Evolutionary conservation across 2,888 invertebrate species (phyloP), one percentile per base, ranked within the genome.

Genomic region (Ormyrus rosae): DNA sequence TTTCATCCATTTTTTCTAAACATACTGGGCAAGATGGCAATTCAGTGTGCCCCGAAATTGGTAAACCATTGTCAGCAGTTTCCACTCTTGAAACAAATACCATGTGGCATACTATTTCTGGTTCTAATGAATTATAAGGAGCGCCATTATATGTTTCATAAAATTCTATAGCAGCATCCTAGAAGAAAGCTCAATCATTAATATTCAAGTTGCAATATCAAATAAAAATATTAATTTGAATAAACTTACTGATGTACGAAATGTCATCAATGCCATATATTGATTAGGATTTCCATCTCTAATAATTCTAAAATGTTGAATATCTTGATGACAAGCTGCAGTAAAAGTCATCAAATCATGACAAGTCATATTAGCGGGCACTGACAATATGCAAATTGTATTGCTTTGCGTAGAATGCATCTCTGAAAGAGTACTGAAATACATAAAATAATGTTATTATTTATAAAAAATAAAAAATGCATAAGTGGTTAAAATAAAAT

Each of bases 1-100:
- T 98, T 91, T 99, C 99, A 91, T 99, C 99, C 99, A 97, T 97
- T 81, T 98, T 94, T 91, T 99, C 99, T 74, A 98, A 91, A 90
- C 98, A 99, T 10, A 99, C 98, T 2, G 99, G 97, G 90, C 99
- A 99, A 5, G 96, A 98, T 11, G 99, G 99, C 81, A 99, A 92
- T 91, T 99, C 99, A 0, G 98, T 98, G 88, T 98, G 96, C 0
- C 95, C 96, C 6, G 94, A 92, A 0, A 95, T 92, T 0, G 95
- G 94, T 55, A 94, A 92, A 3, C 95, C 96, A 89, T 96, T 95
- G 13, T 95, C 93, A 2, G 96, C 94, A 88, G 96, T 95, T 91
- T 99, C 98, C 0, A 99, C 96, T 75, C 94, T 94, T 0, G 98
- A 96, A 19, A 99, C 98, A 94, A 98, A 99, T 19, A 98, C 98